Percentiles rank a stretch among this genome's conserved stretches.
Conservation (phyloP, 2,888 invertebrate genomes). For the Chymomyza procnemis region DNA sequence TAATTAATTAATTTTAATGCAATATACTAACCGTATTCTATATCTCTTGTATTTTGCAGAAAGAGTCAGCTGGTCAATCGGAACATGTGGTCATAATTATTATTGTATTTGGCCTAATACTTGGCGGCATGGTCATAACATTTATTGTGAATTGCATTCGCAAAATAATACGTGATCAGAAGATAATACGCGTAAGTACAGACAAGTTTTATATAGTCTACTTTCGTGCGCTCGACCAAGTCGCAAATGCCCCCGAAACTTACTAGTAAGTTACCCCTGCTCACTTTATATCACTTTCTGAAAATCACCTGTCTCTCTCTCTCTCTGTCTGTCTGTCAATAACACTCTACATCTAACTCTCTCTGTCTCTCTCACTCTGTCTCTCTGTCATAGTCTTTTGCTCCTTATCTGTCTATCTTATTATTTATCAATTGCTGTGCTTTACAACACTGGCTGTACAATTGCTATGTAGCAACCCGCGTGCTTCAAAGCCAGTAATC, state of each 20-base stretch:
- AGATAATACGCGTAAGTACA: conserved; percentile 88
- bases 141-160: conserved; percentile 92
- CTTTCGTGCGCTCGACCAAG: background rate
- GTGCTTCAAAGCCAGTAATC: background rate
- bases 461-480: background rate
- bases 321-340: background rate
- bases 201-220: background rate
- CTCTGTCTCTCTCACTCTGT: background rate
- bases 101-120: conserved; percentile 90
- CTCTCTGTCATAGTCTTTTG: background rate
- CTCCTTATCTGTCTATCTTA: background rate
- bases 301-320: background rate
- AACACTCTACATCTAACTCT: no score
- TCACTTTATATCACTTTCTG: background rate
- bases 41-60: conserved; percentile 49
- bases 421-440: conserved; percentile 20
- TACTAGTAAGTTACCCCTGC: background rate
- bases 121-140: conserved; percentile 92
- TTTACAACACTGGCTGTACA: conserved; percentile 1
- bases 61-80: conserved; percentile 77
- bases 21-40: background rate
- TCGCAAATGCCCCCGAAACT: background rate
- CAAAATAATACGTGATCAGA: conserved; percentile 91
- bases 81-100: conserved; percentile 92
- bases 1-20: background rate